Percentiles rank a stretch among this genome's conserved stretches.
These are phyloP conservation scores for Acanthaster planci DNA, from an alignment of 35 echinoderm and acorn worm species.

Conservation along the genomic window DNA sequence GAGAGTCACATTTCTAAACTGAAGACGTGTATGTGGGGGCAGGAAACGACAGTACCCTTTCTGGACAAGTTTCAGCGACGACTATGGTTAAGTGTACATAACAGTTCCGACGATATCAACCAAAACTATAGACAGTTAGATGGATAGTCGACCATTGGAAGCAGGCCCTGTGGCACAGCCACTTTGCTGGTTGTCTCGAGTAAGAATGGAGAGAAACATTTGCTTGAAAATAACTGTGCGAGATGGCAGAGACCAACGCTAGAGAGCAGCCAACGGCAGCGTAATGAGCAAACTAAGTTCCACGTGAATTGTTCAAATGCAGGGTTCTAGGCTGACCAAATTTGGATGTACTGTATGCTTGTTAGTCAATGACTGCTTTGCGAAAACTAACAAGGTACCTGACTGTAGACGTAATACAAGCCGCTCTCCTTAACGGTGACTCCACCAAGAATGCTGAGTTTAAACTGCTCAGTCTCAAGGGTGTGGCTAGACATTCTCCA, in stretches of 20 bases:
- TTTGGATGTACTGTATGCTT: neutral
- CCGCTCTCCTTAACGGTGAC: conserved; percentile 22
- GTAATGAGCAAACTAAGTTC: neutral
- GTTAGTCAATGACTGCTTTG: neutral
- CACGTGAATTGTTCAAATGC: neutral
- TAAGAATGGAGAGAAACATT: neutral
- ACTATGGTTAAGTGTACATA: too few relatives aligned
- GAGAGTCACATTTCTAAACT: too few relatives aligned
- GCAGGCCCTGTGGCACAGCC: too few relatives aligned
- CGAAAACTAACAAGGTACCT: neutral
- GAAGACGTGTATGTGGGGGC: too few relatives aligned
- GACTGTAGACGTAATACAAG: conserved; percentile 50
- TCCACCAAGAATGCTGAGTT: neutral
- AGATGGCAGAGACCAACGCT: neutral
- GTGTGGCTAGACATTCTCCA: neutral
- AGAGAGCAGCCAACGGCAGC: neutral
- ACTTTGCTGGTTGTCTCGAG: too few relatives aligned
- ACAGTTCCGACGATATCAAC: too few relatives aligned
- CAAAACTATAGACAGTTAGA: too few relatives aligned
- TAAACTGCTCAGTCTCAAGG: neutral
- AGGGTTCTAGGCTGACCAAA: neutral
- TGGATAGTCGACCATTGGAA: too few relatives aligned
- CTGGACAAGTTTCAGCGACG: too few relatives aligned
- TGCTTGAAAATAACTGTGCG: neutral
- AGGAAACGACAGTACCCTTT: too few relatives aligned